Conservation (phyloP, 23 tunicate species). For the Trididemnum clinides region DNA sequence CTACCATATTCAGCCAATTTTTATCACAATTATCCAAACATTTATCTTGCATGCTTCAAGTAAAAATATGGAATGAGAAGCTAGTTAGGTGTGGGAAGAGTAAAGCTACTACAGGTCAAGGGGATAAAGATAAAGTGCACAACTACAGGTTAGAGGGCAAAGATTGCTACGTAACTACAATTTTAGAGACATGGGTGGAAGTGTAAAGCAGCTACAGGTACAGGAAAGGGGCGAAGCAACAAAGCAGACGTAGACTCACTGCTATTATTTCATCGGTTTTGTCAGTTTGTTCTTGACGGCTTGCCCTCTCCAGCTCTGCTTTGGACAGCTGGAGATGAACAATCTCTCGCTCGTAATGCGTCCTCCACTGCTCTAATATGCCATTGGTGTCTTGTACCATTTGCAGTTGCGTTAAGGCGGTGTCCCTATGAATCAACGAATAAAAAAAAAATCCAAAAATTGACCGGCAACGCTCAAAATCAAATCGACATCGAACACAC, state of each 20-base stretch:
- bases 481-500: neutral
- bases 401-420: conserved; percentile 83
- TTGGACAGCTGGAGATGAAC: conserved; percentile 89
- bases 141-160: no score
- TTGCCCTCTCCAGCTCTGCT: conserved; percentile 67
- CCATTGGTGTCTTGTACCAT: conserved; percentile 90
- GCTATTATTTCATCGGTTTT: conserved; percentile 41
- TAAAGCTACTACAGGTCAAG: no score
- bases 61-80: no score
- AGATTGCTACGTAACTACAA: no score
- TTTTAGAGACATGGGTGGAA: no score
- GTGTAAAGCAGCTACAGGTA: no score
- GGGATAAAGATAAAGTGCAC: no score
- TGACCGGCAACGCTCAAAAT: neutral
- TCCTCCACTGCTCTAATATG: conserved; percentile 91
- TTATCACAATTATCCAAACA: no score
- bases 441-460: neutral
- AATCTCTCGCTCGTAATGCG: conserved; percentile 92
- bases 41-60: no score
- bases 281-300: conserved; percentile 54
- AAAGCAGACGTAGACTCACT: conserved; percentile 65
- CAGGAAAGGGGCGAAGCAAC: no score
- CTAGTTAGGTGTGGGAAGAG: no score
- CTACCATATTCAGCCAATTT: no score
- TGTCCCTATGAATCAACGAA: conserved; percentile 60